These are phyloP conservation scores for Pelosia muscerda DNA, from an alignment of 2,888 invertebrate genomes.

Conservation along the genomic window DNA sequence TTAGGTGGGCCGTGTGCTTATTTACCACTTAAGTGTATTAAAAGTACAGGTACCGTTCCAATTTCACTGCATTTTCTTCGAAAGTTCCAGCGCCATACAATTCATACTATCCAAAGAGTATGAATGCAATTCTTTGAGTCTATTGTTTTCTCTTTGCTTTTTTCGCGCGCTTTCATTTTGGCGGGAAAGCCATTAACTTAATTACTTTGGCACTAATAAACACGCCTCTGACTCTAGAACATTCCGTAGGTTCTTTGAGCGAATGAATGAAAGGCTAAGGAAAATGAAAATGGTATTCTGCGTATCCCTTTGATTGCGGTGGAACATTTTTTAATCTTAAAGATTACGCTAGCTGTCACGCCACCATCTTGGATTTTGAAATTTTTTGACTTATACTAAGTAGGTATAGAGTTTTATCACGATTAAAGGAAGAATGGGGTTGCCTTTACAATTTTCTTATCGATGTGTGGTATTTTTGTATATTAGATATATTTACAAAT, in stretches of 20 bases:
- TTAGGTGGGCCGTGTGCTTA: too few relatives aligned
- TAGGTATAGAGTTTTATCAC: neutral
- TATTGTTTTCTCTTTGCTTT: conserved; percentile 45
- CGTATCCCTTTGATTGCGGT: conserved; percentile 24
- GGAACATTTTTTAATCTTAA: conserved; percentile 34
- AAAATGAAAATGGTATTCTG: conserved; percentile 29
- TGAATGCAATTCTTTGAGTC: conserved; percentile 11
- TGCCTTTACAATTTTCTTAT: neutral
- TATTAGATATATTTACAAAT: too few relatives aligned
- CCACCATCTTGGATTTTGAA: conserved; percentile 12
- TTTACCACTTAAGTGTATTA: too few relatives aligned
- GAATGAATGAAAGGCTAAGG: conserved; percentile 36
- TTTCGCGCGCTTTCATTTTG: conserved; percentile 39
- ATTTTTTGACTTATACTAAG: neutral
- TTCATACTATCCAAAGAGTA: conserved; percentile 4
- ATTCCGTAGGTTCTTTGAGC: conserved; percentile 36
- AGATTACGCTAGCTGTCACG: conserved; percentile 32
- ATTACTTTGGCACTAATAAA: conserved; percentile 52
- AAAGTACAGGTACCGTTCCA: neutral
- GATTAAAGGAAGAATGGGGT: neutral
- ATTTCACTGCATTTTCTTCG: neutral
- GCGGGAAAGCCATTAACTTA: conserved; percentile 49
- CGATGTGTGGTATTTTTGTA: too few relatives aligned
- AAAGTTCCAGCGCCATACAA: neutral
- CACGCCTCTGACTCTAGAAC: conserved; percentile 48